Evolutionary conservation across 2,113 vertebrate genomes (phyloP).

Genomic region (Ramphastos sulfuratus): DNA sequence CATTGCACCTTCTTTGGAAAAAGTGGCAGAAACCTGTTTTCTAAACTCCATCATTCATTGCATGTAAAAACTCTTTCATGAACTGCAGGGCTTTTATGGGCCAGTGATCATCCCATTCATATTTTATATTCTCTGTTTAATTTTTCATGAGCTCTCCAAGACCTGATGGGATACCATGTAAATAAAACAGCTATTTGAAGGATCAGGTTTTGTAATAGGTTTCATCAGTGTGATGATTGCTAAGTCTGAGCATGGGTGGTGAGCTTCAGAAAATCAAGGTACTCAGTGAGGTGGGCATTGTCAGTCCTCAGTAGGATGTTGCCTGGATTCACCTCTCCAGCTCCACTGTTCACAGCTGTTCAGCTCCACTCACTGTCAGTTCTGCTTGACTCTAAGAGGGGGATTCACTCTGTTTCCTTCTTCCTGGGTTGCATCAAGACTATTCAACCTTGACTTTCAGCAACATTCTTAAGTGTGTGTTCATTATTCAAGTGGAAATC

Average conservation of each 20-base stretch:
- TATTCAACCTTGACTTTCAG: neutral
- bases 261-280: neutral
- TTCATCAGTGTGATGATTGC: neutral
- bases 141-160: constrained; percentile 49
- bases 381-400: neutral
- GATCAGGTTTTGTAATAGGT: neutral
- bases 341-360: neutral
- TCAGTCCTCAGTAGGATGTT: neutral
- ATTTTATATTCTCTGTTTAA: constrained; percentile 51
- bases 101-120: constrained; percentile 34
- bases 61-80: neutral
- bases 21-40: neutral
- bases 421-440: neutral
- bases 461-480: neutral
- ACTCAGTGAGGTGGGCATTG: neutral
- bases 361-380: neutral
- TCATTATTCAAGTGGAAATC: neutral
- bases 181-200: constrained; percentile 26
- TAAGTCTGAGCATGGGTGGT: neutral
- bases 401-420: neutral
- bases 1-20: neutral
- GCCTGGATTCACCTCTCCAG: neutral
- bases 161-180: neutral
- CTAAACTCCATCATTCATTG: neutral
- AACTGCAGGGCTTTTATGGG: neutral